A percentile compares a stretch with the other conserved stretches of the same genome.
These are phyloP conservation scores for Squalus acanthias DNA, from an alignment of 2,797 vertebrate genomes.

Conservation along the genomic window DNA sequence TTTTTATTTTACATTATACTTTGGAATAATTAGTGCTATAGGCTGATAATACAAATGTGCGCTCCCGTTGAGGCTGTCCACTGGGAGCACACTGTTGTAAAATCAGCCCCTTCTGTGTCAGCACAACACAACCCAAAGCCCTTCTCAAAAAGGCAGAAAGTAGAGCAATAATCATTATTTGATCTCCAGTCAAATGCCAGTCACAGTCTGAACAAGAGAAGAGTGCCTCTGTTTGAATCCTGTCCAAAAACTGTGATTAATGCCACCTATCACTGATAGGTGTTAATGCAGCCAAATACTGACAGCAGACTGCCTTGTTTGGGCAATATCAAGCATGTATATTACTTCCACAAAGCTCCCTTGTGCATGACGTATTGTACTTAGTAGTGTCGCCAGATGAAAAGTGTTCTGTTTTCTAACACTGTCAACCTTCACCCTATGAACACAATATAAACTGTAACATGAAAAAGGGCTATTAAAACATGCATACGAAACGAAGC, in stretches of 20 bases:
- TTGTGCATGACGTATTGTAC: neutral
- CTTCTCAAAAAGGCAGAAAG: neutral
- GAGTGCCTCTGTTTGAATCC: neutral
- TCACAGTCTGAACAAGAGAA: neutral
- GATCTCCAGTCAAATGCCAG: neutral
- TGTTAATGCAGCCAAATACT: slow-evolving; percentile 18
- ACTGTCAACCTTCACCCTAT: neutral
- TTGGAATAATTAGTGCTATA: neutral
- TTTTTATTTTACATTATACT: neutral
- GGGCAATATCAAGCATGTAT: neutral
- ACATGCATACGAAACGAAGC: neutral
- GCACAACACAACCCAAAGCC: neutral
- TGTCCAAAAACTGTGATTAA: slow-evolving; percentile 21
- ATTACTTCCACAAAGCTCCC: neutral
- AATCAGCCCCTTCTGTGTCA: neutral
- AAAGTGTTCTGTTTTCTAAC: slow-evolving; percentile 31
- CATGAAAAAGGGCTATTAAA: neutral
- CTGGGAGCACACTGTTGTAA: neutral
- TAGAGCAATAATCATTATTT: neutral
- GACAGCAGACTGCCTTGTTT: slow-evolving; percentile 21
- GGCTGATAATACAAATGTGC: neutral
- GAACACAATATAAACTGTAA: neutral
- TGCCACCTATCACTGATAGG: neutral
- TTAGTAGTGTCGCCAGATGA: neutral
- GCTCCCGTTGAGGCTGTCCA: neutral